A percentile compares a stretch with the other conserved stretches of the same genome.
Conservation (phyloP, 2,113 vertebrate species). For the Bettongia penicillata region DNA sequence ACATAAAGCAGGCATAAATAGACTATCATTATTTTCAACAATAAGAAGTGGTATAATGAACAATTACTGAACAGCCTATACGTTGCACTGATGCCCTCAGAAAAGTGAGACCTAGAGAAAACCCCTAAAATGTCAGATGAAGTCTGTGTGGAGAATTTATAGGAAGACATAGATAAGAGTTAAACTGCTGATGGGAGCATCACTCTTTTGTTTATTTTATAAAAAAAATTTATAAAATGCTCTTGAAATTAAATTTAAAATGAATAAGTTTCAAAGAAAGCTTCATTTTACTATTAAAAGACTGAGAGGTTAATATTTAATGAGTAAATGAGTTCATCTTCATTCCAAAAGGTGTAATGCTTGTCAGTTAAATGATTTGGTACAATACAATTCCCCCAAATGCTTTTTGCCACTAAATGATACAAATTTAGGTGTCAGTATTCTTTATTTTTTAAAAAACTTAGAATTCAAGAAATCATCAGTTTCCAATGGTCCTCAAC, state of each 20-base stretch:
- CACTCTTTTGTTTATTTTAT: background rate
- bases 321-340: background rate
- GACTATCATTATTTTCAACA: background rate
- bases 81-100: background rate
- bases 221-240: background rate
- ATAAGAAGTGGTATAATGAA: background rate
- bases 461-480: background rate
- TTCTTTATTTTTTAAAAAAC: background rate
- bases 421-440: background rate
- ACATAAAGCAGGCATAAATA: background rate
- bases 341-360: background rate
- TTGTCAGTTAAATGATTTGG: background rate
- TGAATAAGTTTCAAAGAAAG: background rate
- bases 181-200: background rate
- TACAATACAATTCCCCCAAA: background rate
- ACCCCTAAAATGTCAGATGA: background rate
- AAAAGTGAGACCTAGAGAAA: background rate
- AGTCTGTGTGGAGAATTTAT: background rate
- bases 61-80: background rate
- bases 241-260: background rate
- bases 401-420: background rate
- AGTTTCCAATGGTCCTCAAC: background rate
- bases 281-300: background rate
- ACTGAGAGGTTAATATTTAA: background rate
- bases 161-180: background rate